A percentile compares a stretch with the other conserved stretches of the same genome.
Evolutionary conservation across 2,888 invertebrate genomes (phyloP).

Genomic region (Mesorhabditis belari): DNA sequence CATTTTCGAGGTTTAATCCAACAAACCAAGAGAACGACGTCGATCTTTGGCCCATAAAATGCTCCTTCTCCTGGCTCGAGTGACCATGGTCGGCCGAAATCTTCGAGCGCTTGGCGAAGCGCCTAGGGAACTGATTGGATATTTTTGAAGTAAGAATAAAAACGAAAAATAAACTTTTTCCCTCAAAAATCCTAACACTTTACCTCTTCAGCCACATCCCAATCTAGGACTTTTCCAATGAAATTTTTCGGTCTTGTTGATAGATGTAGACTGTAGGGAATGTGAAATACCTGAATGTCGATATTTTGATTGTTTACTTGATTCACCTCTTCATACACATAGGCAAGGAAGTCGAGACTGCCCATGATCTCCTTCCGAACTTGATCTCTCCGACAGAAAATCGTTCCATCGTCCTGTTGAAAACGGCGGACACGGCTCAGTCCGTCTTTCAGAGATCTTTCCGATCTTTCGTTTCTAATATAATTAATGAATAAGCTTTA

Average conservation of each 20-base stretch:
- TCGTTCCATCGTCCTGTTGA: constrained; percentile 98
- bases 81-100: constrained; percentile 79
- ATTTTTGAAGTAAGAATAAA: background rate
- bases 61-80: constrained; percentile 80
- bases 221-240: constrained; percentile 45
- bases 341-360: constrained; percentile 75
- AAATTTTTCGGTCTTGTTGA: constrained; percentile 78
- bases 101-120: constrained; percentile 62
- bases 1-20: no score
- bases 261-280: constrained; percentile 81
- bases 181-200: no score
- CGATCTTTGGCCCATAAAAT: constrained; percentile 88
- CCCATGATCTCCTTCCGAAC: constrained; percentile 52
- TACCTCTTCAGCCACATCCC: constrained; percentile 63
- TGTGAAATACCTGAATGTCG: constrained; percentile 70
- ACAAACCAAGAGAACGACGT: constrained; percentile 73
- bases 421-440: constrained; percentile 88
- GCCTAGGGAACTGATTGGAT: constrained; percentile 54
- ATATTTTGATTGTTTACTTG: background rate
- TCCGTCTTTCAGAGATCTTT: constrained; percentile 84
- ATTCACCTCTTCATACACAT: constrained; percentile 67
- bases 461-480: constrained; percentile 51
- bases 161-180: no score
- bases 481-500: constrained; percentile 4
- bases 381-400: constrained; percentile 78